These are phyloP conservation scores for Sarcophaga variegata DNA, from an alignment of 2,888 invertebrate genomes.

Conservation along the genomic window DNA sequence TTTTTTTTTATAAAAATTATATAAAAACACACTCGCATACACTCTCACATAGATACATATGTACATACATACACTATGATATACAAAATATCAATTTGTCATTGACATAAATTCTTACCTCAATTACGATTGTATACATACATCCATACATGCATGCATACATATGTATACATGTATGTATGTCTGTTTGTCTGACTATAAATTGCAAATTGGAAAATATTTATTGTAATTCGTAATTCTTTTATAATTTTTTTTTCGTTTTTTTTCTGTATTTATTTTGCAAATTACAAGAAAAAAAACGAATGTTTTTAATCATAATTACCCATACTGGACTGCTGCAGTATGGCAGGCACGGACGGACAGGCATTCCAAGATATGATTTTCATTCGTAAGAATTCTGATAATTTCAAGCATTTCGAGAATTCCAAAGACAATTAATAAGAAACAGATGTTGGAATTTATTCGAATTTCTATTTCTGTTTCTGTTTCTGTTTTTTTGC, in stretches of 20 bases:
- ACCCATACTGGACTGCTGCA: not conserved
- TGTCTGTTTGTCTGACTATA: not conserved
- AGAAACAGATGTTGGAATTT: constrained; percentile 62
- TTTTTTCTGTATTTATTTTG: constrained; percentile 10
- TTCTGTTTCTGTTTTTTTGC: not conserved
- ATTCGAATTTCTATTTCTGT: not conserved
- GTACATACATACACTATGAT: not conserved
- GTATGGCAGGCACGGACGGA: not conserved
- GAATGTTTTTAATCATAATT: constrained; percentile 54
- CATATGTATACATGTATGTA: not conserved
- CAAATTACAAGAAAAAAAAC: constrained; percentile 25
- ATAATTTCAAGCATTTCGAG: constrained; percentile 55
- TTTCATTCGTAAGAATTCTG: not conserved
- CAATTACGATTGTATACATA: constrained; percentile 31
- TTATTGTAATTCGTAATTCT: constrained; percentile 16
- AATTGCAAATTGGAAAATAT: not conserved
- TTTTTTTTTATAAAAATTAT: too few species aligned
- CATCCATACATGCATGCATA: too few species aligned
- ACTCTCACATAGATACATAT: too few species aligned
- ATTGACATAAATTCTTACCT: constrained; percentile 65
- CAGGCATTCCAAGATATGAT: not conserved
- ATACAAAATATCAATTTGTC: constrained; percentile 43
- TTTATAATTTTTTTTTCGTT: constrained; percentile 31
- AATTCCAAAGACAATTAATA: constrained; percentile 63
- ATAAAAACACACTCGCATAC: too few species aligned